These are phyloP conservation scores for Pammene fasciana DNA, from an alignment of 2,888 invertebrate genomes.

Conservation along the genomic window DNA sequence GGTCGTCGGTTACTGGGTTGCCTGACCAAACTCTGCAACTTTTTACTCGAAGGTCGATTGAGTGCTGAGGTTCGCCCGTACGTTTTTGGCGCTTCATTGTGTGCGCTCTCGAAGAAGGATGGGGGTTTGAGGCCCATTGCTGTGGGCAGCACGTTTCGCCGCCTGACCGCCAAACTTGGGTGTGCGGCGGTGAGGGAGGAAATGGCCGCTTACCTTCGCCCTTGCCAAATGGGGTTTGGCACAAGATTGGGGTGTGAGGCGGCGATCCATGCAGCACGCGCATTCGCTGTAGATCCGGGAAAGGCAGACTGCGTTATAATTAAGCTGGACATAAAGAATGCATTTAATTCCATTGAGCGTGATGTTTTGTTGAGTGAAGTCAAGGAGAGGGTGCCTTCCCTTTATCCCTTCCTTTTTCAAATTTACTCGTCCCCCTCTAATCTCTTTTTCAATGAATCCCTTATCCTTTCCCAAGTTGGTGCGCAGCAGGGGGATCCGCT, in stretches of 20 bases:
- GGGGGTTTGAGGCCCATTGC: no score
- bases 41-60: background rate
- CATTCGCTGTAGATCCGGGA: background rate
- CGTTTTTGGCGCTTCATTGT: no score
- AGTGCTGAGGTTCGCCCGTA: no score
- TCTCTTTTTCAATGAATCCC: conserved; percentile 6
- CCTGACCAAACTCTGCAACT: conserved; percentile 3
- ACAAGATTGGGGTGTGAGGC: conserved; percentile 8
- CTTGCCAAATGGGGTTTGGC: conserved; percentile 14
- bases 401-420: conserved; percentile 13
- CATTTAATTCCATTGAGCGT: conserved; percentile 10
- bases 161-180: background rate
- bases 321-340: conserved; percentile 1
- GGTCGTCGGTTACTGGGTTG: background rate
- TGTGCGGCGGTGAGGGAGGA: conserved; percentile 5
- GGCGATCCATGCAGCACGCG: conserved; percentile 5
- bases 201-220: conserved; percentile 7
- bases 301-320: background rate
- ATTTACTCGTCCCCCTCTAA: conserved; percentile 7
- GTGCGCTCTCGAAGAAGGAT: no score
- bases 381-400: background rate
- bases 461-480: conserved; percentile 17
- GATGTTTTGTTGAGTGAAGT: conserved; percentile 2
- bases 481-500: conserved; percentile 16
- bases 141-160: no score